phyloP scores from a whole-genome alignment of 2,888 invertebrate species.

The Cetonia aurata region DNA sequence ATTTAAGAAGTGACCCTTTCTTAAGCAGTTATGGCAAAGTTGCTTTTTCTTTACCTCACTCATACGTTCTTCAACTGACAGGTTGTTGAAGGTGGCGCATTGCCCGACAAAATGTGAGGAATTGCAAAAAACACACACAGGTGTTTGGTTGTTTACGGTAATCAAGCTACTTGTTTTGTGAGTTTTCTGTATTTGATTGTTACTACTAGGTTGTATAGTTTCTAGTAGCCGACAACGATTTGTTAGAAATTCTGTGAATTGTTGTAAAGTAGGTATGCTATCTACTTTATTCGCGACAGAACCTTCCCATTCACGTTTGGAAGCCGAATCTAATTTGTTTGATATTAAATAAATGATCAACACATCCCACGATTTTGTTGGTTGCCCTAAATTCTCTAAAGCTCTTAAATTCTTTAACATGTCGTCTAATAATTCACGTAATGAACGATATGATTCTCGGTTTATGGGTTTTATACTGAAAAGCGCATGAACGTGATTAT shows the following conservation, averaged over 20 bases:
- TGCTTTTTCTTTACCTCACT: slow-evolving; percentile 34
- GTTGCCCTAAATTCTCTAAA: slow-evolving; percentile 23
- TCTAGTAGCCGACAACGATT: slow-evolving; percentile 28
- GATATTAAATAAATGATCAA: slow-evolving; percentile 23
- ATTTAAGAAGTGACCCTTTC: background rate
- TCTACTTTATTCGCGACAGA: slow-evolving; percentile 17
- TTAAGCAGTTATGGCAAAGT: slow-evolving; percentile 45
- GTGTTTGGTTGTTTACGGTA: background rate
- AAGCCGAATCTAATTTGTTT: slow-evolving; percentile 14
- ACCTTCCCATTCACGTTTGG: slow-evolving; percentile 30
- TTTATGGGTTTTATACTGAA: slow-evolving; percentile 35
- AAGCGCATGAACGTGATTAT: slow-evolving; percentile 51
- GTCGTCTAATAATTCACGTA: slow-evolving; percentile 35
- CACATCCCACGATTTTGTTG: slow-evolving; percentile 20
- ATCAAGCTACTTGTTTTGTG: background rate
- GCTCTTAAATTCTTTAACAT: slow-evolving; percentile 29
- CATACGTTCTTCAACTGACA: slow-evolving; percentile 32
- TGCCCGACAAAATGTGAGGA: slow-evolving; percentile 25
- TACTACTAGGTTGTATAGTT: slow-evolving; percentile 15
- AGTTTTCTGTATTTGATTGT: background rate
- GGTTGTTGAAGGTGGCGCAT: slow-evolving; percentile 30
- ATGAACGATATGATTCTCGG: slow-evolving; percentile 8
- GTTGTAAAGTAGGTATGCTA: background rate
- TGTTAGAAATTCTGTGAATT: slow-evolving; percentile 2
- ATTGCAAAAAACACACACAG: slow-evolving; percentile 19